Evolutionary conservation across 2,888 invertebrate species (phyloP).

Genomic region (Strigamia crassipes): DNA sequence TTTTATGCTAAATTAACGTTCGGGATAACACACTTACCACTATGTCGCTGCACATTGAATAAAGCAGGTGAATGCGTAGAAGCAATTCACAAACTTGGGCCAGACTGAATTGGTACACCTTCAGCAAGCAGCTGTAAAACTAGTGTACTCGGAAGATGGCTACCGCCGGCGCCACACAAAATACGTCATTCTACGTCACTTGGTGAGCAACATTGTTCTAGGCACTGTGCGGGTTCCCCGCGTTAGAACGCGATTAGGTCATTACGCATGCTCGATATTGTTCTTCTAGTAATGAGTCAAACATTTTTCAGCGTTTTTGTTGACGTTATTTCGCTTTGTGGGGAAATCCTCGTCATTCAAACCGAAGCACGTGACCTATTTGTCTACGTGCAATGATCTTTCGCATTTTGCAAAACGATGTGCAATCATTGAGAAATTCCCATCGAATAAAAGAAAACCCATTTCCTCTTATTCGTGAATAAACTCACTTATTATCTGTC

Average conservation of each 20-base stretch:
- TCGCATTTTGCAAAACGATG: background rate
- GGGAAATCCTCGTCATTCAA: constrained; percentile 11
- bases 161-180: background rate
- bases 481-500: background rate
- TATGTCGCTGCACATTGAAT: constrained; percentile 50
- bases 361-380: background rate
- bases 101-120: constrained; percentile 30
- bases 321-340: background rate
- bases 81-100: constrained; percentile 17
- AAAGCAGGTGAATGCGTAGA: constrained; percentile 39
- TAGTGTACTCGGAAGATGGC: constrained; percentile 28
- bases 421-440: background rate
- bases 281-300: background rate
- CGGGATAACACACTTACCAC: constrained; percentile 43
- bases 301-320: background rate
- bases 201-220: background rate
- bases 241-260: background rate
- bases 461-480: background rate
- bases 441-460: background rate
- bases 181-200: background rate
- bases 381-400: constrained; percentile 1
- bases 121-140: constrained; percentile 39
- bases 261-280: background rate
- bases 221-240: background rate
- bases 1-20: background rate